A percentile compares a stretch with the other conserved stretches of the same genome.
Evolutionary conservation across 2,888 invertebrate species (phyloP).

Genomic region (Eilema sororculum): DNA sequence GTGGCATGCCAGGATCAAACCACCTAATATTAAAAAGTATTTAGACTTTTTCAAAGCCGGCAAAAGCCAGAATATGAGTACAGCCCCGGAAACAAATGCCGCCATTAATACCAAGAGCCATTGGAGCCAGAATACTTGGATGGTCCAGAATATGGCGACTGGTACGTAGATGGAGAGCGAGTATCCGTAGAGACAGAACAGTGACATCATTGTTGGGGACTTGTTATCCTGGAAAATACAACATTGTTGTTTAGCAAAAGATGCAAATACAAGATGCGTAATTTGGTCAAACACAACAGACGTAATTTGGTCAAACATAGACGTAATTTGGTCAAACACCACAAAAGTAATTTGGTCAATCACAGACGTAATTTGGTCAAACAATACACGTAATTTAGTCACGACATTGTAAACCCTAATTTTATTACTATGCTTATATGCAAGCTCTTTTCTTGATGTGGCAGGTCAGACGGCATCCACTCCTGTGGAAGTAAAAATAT

Average conservation of each 20-base stretch:
- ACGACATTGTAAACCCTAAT: neutral
- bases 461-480: too few relatives aligned
- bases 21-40: slow-evolving; percentile 75
- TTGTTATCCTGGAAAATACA: slow-evolving; percentile 77
- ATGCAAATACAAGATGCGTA: too few relatives aligned
- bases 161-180: slow-evolving; percentile 97
- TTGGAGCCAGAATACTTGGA: slow-evolving; percentile 93
- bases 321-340: too few relatives aligned
- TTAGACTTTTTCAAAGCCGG: slow-evolving; percentile 91
- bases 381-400: too few relatives aligned
- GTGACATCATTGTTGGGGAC: slow-evolving; percentile 92
- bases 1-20: slow-evolving; percentile 92
- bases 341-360: too few relatives aligned
- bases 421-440: neutral
- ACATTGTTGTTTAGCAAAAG: neutral
- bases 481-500: too few relatives aligned
- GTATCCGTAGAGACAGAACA: slow-evolving; percentile 98
- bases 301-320: too few relatives aligned
- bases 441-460: too few relatives aligned
- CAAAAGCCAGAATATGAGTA: slow-evolving; percentile 93
- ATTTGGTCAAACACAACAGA: too few relatives aligned
- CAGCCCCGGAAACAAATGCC: slow-evolving; percentile 93
- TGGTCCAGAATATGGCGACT: slow-evolving; percentile 96
- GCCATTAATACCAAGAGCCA: slow-evolving; percentile 95
- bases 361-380: too few relatives aligned